A percentile compares a stretch with the other conserved stretches of the same genome.
Conservation (phyloP, 1,140 invertebrate genomes). For the Gonioctena quinquepunctata region DNA sequence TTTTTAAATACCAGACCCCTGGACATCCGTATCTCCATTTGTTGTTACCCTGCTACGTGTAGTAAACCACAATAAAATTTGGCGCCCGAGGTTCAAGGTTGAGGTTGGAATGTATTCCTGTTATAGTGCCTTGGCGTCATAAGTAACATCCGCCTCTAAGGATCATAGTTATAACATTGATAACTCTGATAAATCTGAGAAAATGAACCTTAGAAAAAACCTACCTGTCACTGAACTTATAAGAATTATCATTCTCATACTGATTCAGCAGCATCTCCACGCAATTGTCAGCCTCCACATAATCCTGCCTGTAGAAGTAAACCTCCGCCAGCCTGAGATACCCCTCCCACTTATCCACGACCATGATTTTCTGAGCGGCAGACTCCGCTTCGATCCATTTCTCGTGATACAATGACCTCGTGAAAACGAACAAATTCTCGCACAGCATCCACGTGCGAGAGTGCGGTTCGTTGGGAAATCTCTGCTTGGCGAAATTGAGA, state of each 20-base stretch:
- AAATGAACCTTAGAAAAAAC: too few relatives aligned
- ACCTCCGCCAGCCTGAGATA: conserved; percentile 68
- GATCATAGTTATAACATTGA: too few relatives aligned
- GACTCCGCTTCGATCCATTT: conserved; percentile 77
- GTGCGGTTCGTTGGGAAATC: conserved; percentile 65
- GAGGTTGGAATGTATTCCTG: too few relatives aligned
- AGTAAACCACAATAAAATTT: too few relatives aligned
- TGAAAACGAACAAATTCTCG: conserved; percentile 67
- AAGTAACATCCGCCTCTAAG: too few relatives aligned
- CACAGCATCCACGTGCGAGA: conserved; percentile 70
- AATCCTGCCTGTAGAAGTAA: conserved; percentile 70
- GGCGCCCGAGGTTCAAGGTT: too few relatives aligned
- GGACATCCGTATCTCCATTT: too few relatives aligned
- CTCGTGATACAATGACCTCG: conserved; percentile 65
- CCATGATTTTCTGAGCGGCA: conserved; percentile 72
- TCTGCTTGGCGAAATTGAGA: conserved; percentile 62
- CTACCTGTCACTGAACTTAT: conserved; percentile 28
- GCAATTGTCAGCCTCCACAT: conserved; percentile 63
- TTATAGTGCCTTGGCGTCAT: too few relatives aligned
- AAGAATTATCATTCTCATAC: conserved; percentile 21
- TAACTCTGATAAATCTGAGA: too few relatives aligned
- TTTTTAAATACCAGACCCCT: too few relatives aligned
- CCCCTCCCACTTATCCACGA: conserved; percentile 72
- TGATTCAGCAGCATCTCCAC: conserved; percentile 59
- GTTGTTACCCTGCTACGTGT: too few relatives aligned